These are phyloP conservation scores for Agrotis ipsilon DNA, from an alignment of 2,888 invertebrate species.

Conservation along the genomic window DNA sequence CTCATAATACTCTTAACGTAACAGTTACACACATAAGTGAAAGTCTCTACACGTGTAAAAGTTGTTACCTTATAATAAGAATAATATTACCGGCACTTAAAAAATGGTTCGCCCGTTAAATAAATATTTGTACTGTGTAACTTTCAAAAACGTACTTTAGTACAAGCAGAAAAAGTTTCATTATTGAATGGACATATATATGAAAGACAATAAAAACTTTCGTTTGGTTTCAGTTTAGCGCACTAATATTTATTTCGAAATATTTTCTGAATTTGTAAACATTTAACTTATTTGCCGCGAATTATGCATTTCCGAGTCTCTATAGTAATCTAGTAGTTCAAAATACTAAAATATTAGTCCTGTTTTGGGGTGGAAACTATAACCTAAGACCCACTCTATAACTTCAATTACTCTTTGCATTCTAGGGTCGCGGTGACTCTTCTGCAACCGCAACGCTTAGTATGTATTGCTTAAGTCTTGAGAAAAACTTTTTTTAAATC, in stretches of 20 bases:
- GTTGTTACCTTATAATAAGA: slow-evolving; percentile 14
- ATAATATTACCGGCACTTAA: slow-evolving; percentile 33
- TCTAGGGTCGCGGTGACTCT: no score
- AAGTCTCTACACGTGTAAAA: slow-evolving; percentile 29
- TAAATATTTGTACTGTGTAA: slow-evolving; percentile 30
- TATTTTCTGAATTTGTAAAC: neutral
- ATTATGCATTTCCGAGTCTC: no score
- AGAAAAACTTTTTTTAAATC: no score
- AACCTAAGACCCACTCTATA: no score
- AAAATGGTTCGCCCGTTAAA: slow-evolving; percentile 30
- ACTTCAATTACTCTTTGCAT: no score
- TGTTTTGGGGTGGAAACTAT: no score
- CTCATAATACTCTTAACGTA: slow-evolving; percentile 23
- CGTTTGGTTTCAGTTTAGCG: neutral
- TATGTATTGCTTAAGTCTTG: no score
- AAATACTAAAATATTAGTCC: no score
- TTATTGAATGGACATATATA: neutral
- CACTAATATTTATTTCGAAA: neutral
- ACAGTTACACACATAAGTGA: slow-evolving; percentile 38
- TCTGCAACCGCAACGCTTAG: no score
- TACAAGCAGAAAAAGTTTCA: neutral
- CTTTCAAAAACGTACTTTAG: slow-evolving; percentile 38
- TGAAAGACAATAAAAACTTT: slow-evolving; percentile 2
- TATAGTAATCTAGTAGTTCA: no score
- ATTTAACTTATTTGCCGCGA: no score